phyloP scores from a whole-genome alignment of 2,888 invertebrate genomes.

The Cheilosia variabilis region DNA sequence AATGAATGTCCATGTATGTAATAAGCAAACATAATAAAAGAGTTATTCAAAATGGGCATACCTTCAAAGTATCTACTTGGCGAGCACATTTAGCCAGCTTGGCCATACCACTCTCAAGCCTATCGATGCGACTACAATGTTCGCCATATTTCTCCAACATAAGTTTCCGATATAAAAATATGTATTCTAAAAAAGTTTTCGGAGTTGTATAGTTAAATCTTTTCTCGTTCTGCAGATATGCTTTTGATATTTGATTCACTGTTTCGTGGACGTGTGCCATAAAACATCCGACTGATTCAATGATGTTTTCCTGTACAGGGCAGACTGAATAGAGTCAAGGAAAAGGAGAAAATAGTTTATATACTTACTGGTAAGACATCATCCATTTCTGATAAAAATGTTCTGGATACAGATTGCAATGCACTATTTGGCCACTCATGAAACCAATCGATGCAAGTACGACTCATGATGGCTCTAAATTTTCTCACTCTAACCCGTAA shows the following conservation, averaged over 20 bases:
- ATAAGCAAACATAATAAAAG: neutral
- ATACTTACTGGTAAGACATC: slow-evolving; percentile 88
- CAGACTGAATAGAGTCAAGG: neutral
- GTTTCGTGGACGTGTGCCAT: slow-evolving; percentile 96
- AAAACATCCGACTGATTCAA: slow-evolving; percentile 91
- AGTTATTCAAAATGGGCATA: slow-evolving; percentile 77
- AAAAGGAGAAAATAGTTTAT: neutral
- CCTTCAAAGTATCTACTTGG: slow-evolving; percentile 94
- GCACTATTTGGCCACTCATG: slow-evolving; percentile 98
- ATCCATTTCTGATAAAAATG: slow-evolving; percentile 92
- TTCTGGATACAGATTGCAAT: slow-evolving; percentile 93
- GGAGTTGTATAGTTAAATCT: slow-evolving; percentile 98
- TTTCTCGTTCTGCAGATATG: slow-evolving; percentile 93
- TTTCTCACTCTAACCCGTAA: slow-evolving; percentile 93
- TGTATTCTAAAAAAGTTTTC: slow-evolving; percentile 98
- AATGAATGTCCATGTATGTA: neutral
- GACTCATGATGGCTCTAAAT: slow-evolving; percentile 97
- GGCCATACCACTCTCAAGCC: slow-evolving; percentile 94
- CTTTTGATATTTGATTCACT: slow-evolving; percentile 93
- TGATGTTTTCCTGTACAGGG: slow-evolving; percentile 85
- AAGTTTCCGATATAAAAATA: slow-evolving; percentile 91
- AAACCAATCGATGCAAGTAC: slow-evolving; percentile 98
- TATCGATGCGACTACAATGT: slow-evolving; percentile 89
- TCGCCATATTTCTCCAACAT: slow-evolving; percentile 88
- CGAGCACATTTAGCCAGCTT: slow-evolving; percentile 94